Conservation (phyloP, 1,140 invertebrate species). For the Pectinophora gossypiella region DNA sequence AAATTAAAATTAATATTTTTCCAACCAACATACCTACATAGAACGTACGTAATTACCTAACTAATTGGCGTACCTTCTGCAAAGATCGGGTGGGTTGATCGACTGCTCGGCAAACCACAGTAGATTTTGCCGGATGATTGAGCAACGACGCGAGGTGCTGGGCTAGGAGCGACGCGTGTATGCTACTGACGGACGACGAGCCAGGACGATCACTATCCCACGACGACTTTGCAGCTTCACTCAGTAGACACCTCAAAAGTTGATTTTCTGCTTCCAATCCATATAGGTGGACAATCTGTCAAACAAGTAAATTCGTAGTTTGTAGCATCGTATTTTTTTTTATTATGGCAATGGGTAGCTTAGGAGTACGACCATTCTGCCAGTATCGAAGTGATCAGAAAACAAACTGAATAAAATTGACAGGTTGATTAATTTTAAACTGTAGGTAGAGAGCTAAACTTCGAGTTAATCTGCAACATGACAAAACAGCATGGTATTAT, state of each 20-base stretch:
- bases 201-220: slow-evolving; percentile 57
- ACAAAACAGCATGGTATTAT: no score
- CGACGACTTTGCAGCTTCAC: slow-evolving; percentile 53
- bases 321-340: no score
- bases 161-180: slow-evolving; percentile 56
- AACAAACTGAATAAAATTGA: no score
- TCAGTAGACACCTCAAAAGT: slow-evolving; percentile 59
- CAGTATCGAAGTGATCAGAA: no score
- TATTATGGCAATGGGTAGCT: no score
- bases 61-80: no score
- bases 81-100: slow-evolving; percentile 53
- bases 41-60: no score
- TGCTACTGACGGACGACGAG: slow-evolving; percentile 33
- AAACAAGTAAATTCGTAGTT: background rate
- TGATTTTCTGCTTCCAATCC: slow-evolving; percentile 70
- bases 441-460: no score
- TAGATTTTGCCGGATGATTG: slow-evolving; percentile 63
- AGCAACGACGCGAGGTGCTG: slow-evolving; percentile 54
- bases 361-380: no score
- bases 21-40: no score
- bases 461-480: background rate
- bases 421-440: no score
- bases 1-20: no score
- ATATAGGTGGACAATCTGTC: slow-evolving; percentile 59
- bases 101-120: slow-evolving; percentile 62